Percentiles rank a stretch among this genome's conserved stretches.
Conservation (phyloP, 2,113 vertebrate species). For the Nettapus auritus region DNA sequence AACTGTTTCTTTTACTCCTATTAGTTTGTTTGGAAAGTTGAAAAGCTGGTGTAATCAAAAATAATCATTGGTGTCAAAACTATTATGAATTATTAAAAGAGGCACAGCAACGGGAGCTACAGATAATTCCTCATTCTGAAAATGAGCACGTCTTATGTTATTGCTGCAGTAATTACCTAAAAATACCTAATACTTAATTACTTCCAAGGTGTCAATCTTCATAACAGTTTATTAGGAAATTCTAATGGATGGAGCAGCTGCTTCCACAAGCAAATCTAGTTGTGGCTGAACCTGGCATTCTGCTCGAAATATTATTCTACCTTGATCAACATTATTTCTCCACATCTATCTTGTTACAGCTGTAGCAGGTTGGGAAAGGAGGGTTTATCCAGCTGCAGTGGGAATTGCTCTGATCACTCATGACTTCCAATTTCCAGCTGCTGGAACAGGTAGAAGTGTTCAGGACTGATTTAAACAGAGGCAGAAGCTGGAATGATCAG, state of each 20-base stretch:
- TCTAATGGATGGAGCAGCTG: constrained; percentile 75
- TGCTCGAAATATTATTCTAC: constrained; percentile 71
- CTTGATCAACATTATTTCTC: constrained; percentile 65
- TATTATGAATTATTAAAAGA: constrained; percentile 70
- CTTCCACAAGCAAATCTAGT: constrained; percentile 55
- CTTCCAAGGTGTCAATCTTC: constrained; percentile 79
- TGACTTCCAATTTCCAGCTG: neutral
- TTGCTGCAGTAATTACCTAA: constrained; percentile 75
- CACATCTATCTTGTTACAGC: neutral
- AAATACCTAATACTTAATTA: constrained; percentile 81
- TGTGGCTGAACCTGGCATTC: constrained; percentile 61
- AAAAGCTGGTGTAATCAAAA: constrained; percentile 67
- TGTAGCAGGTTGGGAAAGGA: constrained; percentile 46
- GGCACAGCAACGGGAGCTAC: constrained; percentile 31
- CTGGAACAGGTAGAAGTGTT: neutral
- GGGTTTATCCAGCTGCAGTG: constrained; percentile 18
- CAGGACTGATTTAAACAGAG: neutral
- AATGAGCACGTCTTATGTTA: constrained; percentile 65
- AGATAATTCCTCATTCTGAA: constrained; percentile 67
- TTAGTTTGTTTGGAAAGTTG: constrained; percentile 66
- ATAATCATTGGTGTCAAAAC: constrained; percentile 66
- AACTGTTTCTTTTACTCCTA: neutral
- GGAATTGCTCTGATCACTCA: constrained; percentile 31
- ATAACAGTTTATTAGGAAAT: constrained; percentile 76
- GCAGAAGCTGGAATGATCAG: neutral